phyloP scores from a whole-genome alignment of 2,797 vertebrate genomes.

The Thunnus albacares region DNA sequence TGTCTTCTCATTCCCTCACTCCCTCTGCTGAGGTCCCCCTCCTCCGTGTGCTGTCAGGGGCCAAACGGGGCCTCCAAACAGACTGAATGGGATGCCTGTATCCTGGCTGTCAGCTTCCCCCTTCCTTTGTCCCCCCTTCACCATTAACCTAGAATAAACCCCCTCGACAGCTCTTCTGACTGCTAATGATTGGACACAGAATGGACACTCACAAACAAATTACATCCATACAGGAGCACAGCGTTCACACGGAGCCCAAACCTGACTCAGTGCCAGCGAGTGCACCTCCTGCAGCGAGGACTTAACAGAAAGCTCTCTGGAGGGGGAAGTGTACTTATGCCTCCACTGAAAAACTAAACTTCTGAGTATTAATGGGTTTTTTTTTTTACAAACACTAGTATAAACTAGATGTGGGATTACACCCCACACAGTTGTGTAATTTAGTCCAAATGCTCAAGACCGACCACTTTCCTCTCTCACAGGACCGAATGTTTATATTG shows the following conservation, averaged over 20 bases:
- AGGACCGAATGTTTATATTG: conserved; percentile 26
- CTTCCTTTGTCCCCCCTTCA: conserved; percentile 49
- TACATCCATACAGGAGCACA: conserved; percentile 10
- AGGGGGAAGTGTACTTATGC: not conserved
- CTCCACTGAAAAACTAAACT: conserved; percentile 7
- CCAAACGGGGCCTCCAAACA: conserved; percentile 52
- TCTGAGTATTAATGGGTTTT: conserved; percentile 10
- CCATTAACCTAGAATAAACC: conserved; percentile 63
- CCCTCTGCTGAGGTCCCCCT: conserved; percentile 34
- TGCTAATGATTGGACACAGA: conserved; percentile 48
- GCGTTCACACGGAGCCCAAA: conserved; percentile 41
- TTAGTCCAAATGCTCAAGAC: not conserved
- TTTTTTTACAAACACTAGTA: conserved; percentile 18
- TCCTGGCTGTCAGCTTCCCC: conserved; percentile 51
- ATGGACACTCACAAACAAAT: conserved; percentile 29
- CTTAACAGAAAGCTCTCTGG: conserved; percentile 24
- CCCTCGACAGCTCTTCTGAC: conserved; percentile 49
- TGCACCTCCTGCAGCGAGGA: conserved; percentile 34
- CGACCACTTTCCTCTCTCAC: not conserved
- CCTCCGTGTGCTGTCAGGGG: conserved; percentile 23
- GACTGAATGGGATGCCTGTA: conserved; percentile 69
- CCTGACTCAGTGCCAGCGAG: conserved; percentile 40
- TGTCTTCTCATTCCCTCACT: conserved; percentile 9
- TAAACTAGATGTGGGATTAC: not conserved
- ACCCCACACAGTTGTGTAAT: not conserved